Conservation (phyloP, 2,888 invertebrate species). For the Metopia argyrocephala region DNA sequence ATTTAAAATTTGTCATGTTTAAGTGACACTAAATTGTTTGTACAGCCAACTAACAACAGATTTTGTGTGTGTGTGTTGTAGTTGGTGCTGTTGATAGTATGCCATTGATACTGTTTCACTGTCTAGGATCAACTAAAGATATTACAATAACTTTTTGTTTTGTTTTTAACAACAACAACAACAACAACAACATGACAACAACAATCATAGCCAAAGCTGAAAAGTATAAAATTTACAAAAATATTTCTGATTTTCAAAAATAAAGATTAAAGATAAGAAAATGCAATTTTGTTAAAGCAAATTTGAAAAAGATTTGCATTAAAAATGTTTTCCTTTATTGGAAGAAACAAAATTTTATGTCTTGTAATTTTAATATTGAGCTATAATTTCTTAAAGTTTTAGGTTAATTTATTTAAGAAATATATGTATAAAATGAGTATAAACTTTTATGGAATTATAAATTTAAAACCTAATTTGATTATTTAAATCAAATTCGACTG, state of each 20-base stretch:
- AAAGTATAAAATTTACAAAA: conserved; percentile 9
- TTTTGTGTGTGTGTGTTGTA: conserved; percentile 37
- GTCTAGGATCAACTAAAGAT: conserved; percentile 29
- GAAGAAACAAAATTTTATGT: not conserved
- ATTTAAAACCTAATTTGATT: too few species aligned
- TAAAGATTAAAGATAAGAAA: not conserved
- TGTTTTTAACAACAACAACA: conserved; percentile 20
- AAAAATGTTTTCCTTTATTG: not conserved
- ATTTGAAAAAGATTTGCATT: not conserved
- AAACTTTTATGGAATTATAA: too few species aligned
- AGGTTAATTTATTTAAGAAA: too few species aligned
- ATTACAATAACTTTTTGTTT: conserved; percentile 29
- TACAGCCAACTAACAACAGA: conserved; percentile 51
- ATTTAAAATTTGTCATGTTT: conserved; percentile 63
- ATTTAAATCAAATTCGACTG: too few species aligned
- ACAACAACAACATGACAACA: not conserved
- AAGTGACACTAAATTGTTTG: conserved; percentile 63
- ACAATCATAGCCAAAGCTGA: too few species aligned
- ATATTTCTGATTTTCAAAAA: conserved; percentile 10
- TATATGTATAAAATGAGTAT: too few species aligned
- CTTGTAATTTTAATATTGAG: not conserved
- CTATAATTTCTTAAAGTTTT: not conserved
- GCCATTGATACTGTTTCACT: not conserved
- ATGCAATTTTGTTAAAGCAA: conserved; percentile 21
- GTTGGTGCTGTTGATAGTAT: not conserved